These are phyloP conservation scores for Drepana falcataria DNA, from an alignment of 2,888 invertebrate species.

Conservation along the genomic window DNA sequence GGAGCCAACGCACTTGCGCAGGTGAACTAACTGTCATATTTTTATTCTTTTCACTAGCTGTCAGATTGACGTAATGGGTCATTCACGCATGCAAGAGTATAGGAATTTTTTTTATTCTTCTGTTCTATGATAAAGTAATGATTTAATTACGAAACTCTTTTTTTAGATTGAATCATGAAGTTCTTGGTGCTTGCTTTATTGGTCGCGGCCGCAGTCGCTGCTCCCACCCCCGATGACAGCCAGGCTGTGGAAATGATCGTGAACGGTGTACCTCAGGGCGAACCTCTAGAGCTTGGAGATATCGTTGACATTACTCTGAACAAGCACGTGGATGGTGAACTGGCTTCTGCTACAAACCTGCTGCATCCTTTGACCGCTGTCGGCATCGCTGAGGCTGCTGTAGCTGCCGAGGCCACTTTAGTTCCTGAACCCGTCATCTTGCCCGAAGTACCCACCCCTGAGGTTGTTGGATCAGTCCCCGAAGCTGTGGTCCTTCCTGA, in stretches of 20 bases:
- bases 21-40: constrained; percentile 21
- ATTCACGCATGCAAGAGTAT: neutral
- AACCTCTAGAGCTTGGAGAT: constrained; percentile 41
- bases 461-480: constrained; percentile 2
- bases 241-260: constrained; percentile 49
- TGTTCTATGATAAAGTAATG: no score
- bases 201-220: constrained; percentile 42
- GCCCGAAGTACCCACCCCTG: constrained; percentile 8
- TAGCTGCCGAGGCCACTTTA: constrained; percentile 20
- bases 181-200: constrained; percentile 45
- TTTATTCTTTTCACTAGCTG: neutral
- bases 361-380: constrained; percentile 47
- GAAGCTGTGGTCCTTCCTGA: constrained; percentile 5
- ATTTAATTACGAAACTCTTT: neutral
- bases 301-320: constrained; percentile 45
- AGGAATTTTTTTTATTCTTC: no score
- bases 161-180: constrained; percentile 46
- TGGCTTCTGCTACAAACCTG: constrained; percentile 34
- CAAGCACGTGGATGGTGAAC: constrained; percentile 35
- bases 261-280: constrained; percentile 48
- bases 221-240: constrained; percentile 33
- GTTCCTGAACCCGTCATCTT: constrained; percentile 15
- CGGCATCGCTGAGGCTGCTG: constrained; percentile 45
- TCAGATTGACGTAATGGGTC: constrained; percentile 3
- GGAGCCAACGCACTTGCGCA: constrained; percentile 18